Evolutionary conservation across 1,140 invertebrate species (phyloP), one percentile per base, ranked within the genome.

Genomic region (Pseudoatta argentina): DNA sequence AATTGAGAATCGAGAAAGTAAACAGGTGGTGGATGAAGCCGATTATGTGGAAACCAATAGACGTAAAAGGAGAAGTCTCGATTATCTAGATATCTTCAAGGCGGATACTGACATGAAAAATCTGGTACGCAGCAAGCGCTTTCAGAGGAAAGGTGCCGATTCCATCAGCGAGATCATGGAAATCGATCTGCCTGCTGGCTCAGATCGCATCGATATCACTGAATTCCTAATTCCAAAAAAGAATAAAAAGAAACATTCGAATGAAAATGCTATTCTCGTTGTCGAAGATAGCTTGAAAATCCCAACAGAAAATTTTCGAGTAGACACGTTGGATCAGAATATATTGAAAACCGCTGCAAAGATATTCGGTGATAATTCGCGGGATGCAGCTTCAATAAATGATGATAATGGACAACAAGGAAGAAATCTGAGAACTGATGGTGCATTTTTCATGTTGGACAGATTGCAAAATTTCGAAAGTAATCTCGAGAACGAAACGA

Each of bases 151-250:
- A 27, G 93, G 93, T 5, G 86, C 92, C 0, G 93, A 94, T 44
- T 88, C 88, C 0, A 93, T 95, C 24, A 87, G 86, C n/a, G 93
- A 95, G 69, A 94, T 95, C 16, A 91, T 95, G 4, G 93, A 95
- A 57, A 92, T 95, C 24, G 94, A 94, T 69, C 8, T 94, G 8
- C 92, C 93, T 1, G 55, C 24, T 24, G 66, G 30, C 0, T 53
- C 78, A 0, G 85, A 77, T 7, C 90, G 77, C 55, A 77, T 89
- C 30, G 77, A 93, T 10, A 72, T 92, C 0, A 85, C 82, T 0
- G 87, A 92, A 24, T 59, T 91, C 3, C 30, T 92, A 0, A 76
- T 91, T 12, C 86, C 90, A 2, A 88, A n/a, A n/a, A 63, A n/a
- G 4, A 78, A 34, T 0, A 44, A 21, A 14, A 18, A n/a, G 18